Conservation (phyloP, 2,113 vertebrate species). For the Sprattus sprattus region DNA sequence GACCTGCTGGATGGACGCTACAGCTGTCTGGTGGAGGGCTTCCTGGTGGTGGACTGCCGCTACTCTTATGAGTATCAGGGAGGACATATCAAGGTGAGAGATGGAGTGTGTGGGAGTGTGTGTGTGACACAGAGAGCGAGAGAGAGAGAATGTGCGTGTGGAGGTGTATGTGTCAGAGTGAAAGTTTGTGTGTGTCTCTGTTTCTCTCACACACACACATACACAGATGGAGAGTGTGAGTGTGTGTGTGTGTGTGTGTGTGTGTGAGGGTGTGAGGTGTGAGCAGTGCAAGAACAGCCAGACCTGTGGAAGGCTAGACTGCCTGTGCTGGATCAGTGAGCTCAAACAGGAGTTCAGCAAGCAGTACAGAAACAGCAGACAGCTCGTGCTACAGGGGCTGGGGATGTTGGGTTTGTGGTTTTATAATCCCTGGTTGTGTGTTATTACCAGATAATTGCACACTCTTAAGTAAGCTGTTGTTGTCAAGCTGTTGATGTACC, state of each 20-base stretch:
- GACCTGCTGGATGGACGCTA: slow-evolving; percentile 68
- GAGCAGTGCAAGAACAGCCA: too few relatives aligned
- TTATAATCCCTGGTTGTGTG: too few relatives aligned
- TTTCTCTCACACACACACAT: not conserved
- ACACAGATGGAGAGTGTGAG: not conserved
- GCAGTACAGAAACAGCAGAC: too few relatives aligned
- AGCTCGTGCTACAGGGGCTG: too few relatives aligned
- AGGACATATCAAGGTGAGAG: slow-evolving; percentile 75
- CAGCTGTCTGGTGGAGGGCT: slow-evolving; percentile 66
- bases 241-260: not conserved
- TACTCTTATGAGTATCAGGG: slow-evolving; percentile 79
- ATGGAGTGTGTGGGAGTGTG: not conserved
- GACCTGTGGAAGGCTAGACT: too few relatives aligned
- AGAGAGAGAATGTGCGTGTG: not conserved
- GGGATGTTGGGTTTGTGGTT: too few relatives aligned
- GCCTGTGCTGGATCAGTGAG: too few relatives aligned
- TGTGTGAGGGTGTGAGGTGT: not conserved
- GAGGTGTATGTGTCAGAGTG: slow-evolving; percentile 20
- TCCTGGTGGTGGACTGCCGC: slow-evolving; percentile 74
- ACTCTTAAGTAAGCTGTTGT: too few relatives aligned
- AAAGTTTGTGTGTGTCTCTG: not conserved
- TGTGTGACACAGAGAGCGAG: not conserved
- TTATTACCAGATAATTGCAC: too few relatives aligned
- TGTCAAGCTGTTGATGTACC: too few relatives aligned
- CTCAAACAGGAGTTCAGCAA: too few relatives aligned